Conservation (phyloP, 1,140 invertebrate species). For the Chrysopa pallens region DNA sequence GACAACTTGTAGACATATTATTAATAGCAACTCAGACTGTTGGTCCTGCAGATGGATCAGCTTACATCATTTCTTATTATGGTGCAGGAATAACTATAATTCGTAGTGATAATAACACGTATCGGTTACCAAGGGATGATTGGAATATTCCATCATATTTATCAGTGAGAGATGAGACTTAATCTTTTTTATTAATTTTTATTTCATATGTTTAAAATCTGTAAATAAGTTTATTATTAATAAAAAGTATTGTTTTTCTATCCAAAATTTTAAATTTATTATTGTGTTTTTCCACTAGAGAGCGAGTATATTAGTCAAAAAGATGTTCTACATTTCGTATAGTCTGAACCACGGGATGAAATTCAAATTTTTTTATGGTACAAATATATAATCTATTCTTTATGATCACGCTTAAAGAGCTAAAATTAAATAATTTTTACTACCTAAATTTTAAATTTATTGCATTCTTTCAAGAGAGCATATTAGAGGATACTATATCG, state of each 20-base stretch:
- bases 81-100: constrained; percentile 70
- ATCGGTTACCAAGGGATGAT: constrained; percentile 61
- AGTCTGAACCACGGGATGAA: too few relatives aligned
- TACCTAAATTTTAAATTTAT: too few relatives aligned
- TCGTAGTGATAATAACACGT: constrained; percentile 71
- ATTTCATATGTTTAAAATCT: neutral
- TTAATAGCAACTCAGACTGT: constrained; percentile 84
- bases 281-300: constrained; percentile 1
- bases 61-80: constrained; percentile 87
- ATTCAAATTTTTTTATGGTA: too few relatives aligned
- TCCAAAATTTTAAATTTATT: constrained; percentile 5
- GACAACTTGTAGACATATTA: constrained; percentile 86
- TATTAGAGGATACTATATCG: too few relatives aligned
- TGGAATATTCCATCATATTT: constrained; percentile 40
- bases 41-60: constrained; percentile 89
- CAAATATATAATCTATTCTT: too few relatives aligned
- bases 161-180: constrained; percentile 22
- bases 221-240: constrained; percentile 4
- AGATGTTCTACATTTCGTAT: too few relatives aligned
- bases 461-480: too few relatives aligned
- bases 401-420: too few relatives aligned
- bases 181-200: neutral
- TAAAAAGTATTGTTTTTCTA: constrained; percentile 5
- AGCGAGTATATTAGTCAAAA: too few relatives aligned
- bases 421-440: too few relatives aligned